A percentile compares a stretch with the other conserved stretches of the same genome.
phyloP scores from a whole-genome alignment of 2,113 vertebrate genomes.

The Thamnophis sirtalis region DNA sequence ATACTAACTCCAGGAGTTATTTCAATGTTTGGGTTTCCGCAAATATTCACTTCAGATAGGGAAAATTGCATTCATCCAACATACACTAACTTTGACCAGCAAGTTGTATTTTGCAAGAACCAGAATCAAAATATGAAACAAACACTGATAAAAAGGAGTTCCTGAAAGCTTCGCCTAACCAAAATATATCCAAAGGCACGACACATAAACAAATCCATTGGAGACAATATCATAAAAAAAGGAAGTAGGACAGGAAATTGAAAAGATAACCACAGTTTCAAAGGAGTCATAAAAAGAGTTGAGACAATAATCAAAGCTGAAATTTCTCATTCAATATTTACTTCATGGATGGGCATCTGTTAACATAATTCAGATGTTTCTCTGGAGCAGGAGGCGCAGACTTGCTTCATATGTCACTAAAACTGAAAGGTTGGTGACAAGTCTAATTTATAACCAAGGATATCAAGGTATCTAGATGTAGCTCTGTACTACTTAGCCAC shows the following conservation, averaged over 20 bases:
- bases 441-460: neutral
- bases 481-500: neutral
- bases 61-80: neutral
- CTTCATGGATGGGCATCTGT: neutral
- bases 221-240: no score
- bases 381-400: neutral
- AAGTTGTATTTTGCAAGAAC: neutral
- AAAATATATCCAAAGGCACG: neutral
- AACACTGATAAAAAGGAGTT: neutral
- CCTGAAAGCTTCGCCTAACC: neutral
- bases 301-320: neutral
- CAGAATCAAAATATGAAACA: neutral
- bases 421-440: neutral
- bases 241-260: neutral
- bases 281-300: neutral
- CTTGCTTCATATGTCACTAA: neutral
- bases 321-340: neutral
- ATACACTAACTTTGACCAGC: neutral
- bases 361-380: neutral
- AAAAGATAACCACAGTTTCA: neutral
- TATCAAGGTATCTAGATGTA: neutral
- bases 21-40: neutral
- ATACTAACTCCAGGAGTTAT: neutral
- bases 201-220: neutral
- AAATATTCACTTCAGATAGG: neutral